phyloP scores from a whole-genome alignment of 2,888 invertebrate species.

The Andrena hattorfiana region DNA sequence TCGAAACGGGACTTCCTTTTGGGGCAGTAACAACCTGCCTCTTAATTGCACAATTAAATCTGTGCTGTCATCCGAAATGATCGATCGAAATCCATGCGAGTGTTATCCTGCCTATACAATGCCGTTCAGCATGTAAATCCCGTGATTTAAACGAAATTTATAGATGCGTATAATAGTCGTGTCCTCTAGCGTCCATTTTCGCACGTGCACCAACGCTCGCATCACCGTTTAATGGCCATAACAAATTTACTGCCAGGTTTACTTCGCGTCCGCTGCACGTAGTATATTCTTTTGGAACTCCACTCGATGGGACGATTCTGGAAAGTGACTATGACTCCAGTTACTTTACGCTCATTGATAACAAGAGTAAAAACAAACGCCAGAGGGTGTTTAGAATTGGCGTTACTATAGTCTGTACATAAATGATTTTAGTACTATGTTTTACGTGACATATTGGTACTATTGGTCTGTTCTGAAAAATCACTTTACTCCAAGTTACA shows the following conservation, averaged over 20 bases:
- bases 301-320: not conserved
- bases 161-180: constrained; percentile 42
- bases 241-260: constrained; percentile 40
- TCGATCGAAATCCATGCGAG: constrained; percentile 38
- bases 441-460: no score
- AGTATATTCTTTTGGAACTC: constrained; percentile 15
- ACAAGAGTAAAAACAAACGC: constrained; percentile 3
- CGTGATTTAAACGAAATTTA: constrained; percentile 48
- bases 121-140: constrained; percentile 30
- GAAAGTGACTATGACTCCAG: not conserved
- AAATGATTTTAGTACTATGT: no score
- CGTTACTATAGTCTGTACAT: no score
- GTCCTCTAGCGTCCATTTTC: not conserved
- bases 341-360: not conserved
- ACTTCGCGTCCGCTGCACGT: not conserved
- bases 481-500: no score
- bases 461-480: no score
- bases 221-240: constrained; percentile 28
- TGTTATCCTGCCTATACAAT: constrained; percentile 9
- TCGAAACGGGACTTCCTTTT: not conserved
- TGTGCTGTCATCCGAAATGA: constrained; percentile 37
- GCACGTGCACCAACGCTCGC: constrained; percentile 2
- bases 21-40: constrained; percentile 1
- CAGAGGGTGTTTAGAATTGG: no score
- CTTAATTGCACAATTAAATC: constrained; percentile 50